Percentiles rank a stretch among this genome's conserved stretches.
Conservation (phyloP, 2,888 invertebrate species). For the Mythimna pallens region DNA sequence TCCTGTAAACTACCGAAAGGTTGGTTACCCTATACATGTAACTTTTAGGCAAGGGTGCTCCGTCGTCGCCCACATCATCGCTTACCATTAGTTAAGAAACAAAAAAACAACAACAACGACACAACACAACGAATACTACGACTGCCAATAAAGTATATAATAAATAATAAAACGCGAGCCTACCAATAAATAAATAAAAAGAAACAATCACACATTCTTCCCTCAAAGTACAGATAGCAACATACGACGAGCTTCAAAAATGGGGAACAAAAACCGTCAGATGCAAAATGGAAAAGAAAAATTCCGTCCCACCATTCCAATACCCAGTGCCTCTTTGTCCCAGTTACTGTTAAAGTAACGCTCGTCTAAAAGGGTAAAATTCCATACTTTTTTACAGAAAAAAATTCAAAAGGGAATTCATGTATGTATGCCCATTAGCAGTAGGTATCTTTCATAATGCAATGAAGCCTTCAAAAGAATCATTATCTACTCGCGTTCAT, state of each 20-base stretch:
- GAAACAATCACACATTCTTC: background rate
- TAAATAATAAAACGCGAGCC: no score
- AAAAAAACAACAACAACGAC: no score
- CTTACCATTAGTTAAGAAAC: no score
- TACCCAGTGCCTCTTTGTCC: conserved; percentile 8
- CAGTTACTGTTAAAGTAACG: conserved; percentile 1
- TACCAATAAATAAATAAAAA: no score
- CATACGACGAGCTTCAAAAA: background rate
- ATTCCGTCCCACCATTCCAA: background rate
- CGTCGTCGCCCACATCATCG: no score
- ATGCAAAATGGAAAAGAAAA: background rate
- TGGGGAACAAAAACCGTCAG: background rate
- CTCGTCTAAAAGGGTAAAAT: background rate
- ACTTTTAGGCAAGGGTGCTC: no score
- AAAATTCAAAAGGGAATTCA: background rate
- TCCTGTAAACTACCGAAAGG: no score
- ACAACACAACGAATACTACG: no score
- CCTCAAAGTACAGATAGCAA: background rate
- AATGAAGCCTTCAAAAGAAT: background rate
- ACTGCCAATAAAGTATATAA: no score
- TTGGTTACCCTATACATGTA: no score
- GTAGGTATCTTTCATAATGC: background rate
- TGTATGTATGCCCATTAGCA: conserved; percentile 8
- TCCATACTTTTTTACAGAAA: background rate
- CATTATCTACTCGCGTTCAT: background rate